Evolutionary conservation across 2,797 vertebrate species (phyloP), one percentile per base, ranked within the genome.

Genomic region (Ispidina picta): DNA sequence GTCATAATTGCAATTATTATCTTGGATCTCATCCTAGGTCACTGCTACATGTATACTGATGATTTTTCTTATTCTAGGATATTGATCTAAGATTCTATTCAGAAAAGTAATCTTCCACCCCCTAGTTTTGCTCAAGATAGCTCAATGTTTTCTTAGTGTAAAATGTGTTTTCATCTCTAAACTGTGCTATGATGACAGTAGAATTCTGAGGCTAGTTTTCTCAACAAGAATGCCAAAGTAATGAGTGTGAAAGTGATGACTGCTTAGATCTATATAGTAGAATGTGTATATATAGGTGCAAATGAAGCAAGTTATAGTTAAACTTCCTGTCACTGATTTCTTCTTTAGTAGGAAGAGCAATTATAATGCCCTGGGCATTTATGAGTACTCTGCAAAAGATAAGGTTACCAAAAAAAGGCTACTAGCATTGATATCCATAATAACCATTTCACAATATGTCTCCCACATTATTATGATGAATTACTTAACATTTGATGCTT

Each of bases 21-120:
- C 23, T 51, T 31, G 26, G 28, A 56, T 88, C 76, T 48, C 18
- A 75, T n/a, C 7, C 21, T 74, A 58, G 37, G 28, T 68, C 55
- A 80, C 5, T 2, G 14, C 22, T 83, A 33, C 4, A 49, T 74
- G 88, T 68, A 77, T 17, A 25, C 16, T 52, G 22, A 22, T 74
- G 55, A 29, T 77, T 87, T 94, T 54, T 83, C 22, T 77, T 77
- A 44, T 33, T 73, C 41, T 68, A 79, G 28, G n/a, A 46, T 69
- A 91, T 72, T 88, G 63, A 75, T 58, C 76, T 89, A 68, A 88
- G 13, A 20, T 41, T 92, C 6, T 51, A 1, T 49, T 20, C 14
- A 52, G 44, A 65, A 83, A 90, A 89, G 31, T 28, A 10, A 35
- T 75, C 43, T 68, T 81, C n/a, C 5, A 44, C 23, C 26, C 56